phyloP scores from a whole-genome alignment of 2,888 invertebrate species.

The Invenusta paracnida region DNA sequence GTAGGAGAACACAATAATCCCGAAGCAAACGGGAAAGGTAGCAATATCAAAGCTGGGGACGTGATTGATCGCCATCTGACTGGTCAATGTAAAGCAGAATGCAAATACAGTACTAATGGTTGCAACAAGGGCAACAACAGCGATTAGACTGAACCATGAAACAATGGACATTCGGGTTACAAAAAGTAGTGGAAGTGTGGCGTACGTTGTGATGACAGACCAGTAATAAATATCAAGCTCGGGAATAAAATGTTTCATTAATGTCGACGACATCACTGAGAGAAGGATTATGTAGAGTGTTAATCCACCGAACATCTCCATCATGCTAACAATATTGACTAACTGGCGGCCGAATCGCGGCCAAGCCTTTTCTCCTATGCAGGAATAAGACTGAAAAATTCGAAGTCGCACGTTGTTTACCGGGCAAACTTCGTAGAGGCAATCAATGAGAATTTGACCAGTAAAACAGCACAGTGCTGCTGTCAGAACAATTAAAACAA shows the following conservation, averaged over 20 bases:
- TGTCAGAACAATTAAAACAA: constrained; percentile 15
- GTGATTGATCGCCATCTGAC: constrained; percentile 24
- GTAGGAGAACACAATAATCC: constrained; percentile 43
- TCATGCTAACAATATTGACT: constrained; percentile 33
- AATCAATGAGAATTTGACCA: constrained; percentile 39
- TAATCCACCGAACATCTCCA: constrained; percentile 43
- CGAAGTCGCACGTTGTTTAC: constrained; percentile 5
- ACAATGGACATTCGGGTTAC: constrained; percentile 43
- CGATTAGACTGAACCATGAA: constrained; percentile 43
- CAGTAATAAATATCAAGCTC: constrained; percentile 34
- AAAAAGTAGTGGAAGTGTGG: constrained; percentile 32
- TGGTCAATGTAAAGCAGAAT: constrained; percentile 34
- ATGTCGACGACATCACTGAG: constrained; percentile 17
- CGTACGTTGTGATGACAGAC: constrained; percentile 16
- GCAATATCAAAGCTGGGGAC: background rate
- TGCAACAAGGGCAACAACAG: constrained; percentile 35
- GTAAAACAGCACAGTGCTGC: constrained; percentile 44
- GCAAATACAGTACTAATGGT: constrained; percentile 38
- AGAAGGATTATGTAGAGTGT: constrained; percentile 42
- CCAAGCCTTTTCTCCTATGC: constrained; percentile 40
- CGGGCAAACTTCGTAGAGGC: constrained; percentile 37
- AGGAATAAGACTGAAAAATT: constrained; percentile 31
- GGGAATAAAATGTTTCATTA: background rate
- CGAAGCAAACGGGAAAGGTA: constrained; percentile 33
- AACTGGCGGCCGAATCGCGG: constrained; percentile 39